Conservation (phyloP, 1,140 invertebrate genomes). For the Aphidius ervi region DNA sequence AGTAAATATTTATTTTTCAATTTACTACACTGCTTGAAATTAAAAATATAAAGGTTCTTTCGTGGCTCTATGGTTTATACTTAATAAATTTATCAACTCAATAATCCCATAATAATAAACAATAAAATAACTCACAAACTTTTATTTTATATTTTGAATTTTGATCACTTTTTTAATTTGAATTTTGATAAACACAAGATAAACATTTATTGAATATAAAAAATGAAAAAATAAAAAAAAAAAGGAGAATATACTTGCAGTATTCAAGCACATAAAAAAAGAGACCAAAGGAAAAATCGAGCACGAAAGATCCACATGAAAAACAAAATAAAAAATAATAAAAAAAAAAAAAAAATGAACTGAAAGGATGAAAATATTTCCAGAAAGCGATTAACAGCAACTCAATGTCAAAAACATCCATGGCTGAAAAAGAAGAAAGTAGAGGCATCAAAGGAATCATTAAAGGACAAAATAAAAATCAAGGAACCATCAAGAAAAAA, state of each 20-base stretch:
- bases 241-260: background rate
- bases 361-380: slow-evolving; percentile 38
- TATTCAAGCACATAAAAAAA: slow-evolving; percentile 14
- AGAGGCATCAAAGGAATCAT: background rate
- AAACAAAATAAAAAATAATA: slow-evolving; percentile 4
- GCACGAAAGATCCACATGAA: slow-evolving; percentile 33
- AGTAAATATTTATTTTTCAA: slow-evolving; percentile 43
- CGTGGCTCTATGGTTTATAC: slow-evolving; percentile 15
- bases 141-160: background rate
- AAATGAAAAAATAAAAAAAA: slow-evolving; percentile 11
- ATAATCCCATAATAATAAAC: background rate
- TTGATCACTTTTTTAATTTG: background rate
- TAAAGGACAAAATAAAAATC: slow-evolving; percentile 7
- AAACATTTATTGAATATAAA: background rate
- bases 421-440: slow-evolving; percentile 62
- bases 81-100: background rate
- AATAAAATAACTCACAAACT: background rate
- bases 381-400: slow-evolving; percentile 71
- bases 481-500: slow-evolving; percentile 20
- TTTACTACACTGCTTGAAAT: too few relatives aligned
- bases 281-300: background rate
- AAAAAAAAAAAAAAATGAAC: slow-evolving; percentile 9
- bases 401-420: slow-evolving; percentile 68
- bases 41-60: slow-evolving; percentile 7
- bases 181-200: background rate